These are phyloP conservation scores for Phasia obesa DNA, from an alignment of 2,888 invertebrate genomes.

Conservation along the genomic window DNA sequence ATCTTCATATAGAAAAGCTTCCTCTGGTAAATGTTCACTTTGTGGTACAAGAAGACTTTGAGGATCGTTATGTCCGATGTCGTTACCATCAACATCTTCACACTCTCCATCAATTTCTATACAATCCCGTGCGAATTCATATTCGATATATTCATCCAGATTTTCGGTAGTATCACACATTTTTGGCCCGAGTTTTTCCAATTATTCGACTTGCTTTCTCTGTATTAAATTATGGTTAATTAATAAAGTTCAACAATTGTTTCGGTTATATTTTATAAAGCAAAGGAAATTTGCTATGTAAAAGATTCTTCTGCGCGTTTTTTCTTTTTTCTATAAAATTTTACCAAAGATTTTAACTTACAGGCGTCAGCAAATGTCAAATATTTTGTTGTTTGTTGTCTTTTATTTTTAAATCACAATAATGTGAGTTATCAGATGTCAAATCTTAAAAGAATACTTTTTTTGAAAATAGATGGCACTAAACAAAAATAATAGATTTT, in stretches of 20 bases:
- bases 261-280: neutral
- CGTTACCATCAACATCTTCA: slow-evolving; percentile 48
- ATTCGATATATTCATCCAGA: slow-evolving; percentile 78
- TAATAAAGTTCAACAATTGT: slow-evolving; percentile 11
- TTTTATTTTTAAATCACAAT: slow-evolving; percentile 44
- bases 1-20: slow-evolving; percentile 60
- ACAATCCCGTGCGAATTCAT: slow-evolving; percentile 72
- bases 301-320: slow-evolving; percentile 52
- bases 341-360: slow-evolving; percentile 44
- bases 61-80: neutral
- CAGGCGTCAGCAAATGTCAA: slow-evolving; percentile 64
- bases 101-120: slow-evolving; percentile 63
- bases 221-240: slow-evolving; percentile 4
- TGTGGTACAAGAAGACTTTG: slow-evolving; percentile 5
- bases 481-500: too few relatives aligned
- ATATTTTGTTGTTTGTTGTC: slow-evolving; percentile 20
- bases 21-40: slow-evolving; percentile 41
- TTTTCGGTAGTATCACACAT: slow-evolving; percentile 73
- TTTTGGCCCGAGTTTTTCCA: slow-evolving; percentile 15
- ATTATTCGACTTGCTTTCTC: neutral
- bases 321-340: slow-evolving; percentile 14
- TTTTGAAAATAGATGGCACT: neutral
- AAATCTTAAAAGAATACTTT: slow-evolving; percentile 1
- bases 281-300: neutral
- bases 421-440: neutral